Percentiles rank a stretch among this genome's conserved stretches.
These are phyloP conservation scores for Gymnothorax javanicus DNA, from an alignment of 2,797 vertebrate genomes.

Conservation along the genomic window DNA sequence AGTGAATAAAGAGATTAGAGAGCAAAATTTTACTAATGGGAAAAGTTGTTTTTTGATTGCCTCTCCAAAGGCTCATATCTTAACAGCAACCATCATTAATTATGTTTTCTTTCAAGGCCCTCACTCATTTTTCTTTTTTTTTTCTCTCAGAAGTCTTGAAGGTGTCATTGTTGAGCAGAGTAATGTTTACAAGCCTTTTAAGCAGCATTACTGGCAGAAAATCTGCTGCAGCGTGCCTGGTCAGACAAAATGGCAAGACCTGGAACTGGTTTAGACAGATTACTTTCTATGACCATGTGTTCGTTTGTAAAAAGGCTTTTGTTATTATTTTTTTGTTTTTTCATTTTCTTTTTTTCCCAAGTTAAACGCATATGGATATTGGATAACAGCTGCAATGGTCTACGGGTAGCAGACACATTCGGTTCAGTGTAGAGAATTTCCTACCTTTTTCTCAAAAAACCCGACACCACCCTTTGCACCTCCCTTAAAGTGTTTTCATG, in stretches of 20 bases:
- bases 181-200: neutral
- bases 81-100: neutral
- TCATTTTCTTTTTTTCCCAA: conserved; percentile 15
- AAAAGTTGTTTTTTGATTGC: neutral
- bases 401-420: neutral
- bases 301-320: neutral
- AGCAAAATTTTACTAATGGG: neutral
- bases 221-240: neutral
- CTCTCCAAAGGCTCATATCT: neutral
- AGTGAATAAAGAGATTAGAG: neutral
- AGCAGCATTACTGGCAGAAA: neutral
- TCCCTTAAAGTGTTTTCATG: neutral
- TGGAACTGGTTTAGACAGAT: neutral
- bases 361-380: neutral
- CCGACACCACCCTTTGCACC: neutral
- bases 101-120: neutral
- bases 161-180: neutral
- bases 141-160: neutral
- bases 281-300: conserved; percentile 9
- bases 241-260: neutral
- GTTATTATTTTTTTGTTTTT: neutral
- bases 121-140: neutral
- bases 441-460: neutral
- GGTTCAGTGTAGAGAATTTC: neutral
- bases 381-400: neutral